Evolutionary conservation across 2,113 vertebrate genomes (phyloP).

Genomic region (Anoplopoma fimbria): DNA sequence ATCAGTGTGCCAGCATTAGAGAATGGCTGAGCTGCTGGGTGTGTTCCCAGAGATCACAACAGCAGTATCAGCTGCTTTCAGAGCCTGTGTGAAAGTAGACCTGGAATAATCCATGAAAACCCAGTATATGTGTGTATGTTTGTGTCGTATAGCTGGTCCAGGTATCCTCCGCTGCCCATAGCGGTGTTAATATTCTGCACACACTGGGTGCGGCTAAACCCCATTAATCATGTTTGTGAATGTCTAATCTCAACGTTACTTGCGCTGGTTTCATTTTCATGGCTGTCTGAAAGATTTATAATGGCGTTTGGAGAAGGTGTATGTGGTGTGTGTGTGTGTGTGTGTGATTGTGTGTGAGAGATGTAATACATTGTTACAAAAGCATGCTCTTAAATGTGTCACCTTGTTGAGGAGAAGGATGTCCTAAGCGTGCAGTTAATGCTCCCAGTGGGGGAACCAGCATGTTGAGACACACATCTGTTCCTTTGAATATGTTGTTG

Average conservation of each 20-base stretch:
- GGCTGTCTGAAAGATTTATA: constrained; percentile 84
- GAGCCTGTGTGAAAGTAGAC: constrained; percentile 20
- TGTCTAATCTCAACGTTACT: constrained; percentile 84
- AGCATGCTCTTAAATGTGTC: constrained; percentile 72
- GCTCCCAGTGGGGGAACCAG: constrained; percentile 15
- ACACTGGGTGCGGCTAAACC: constrained; percentile 70
- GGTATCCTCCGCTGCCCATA: constrained; percentile 66
- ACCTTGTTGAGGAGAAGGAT: constrained; percentile 70
- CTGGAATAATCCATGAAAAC: constrained; percentile 50
- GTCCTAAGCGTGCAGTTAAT: constrained; percentile 50
- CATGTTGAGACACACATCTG: constrained; percentile 43
- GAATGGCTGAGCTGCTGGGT: constrained; percentile 24
- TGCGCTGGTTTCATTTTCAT: constrained; percentile 82
- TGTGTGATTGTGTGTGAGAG: constrained; percentile 22
- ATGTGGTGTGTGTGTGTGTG: constrained; percentile 46
- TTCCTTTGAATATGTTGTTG: constrained; percentile 16
- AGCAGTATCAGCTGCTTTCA: constrained; percentile 35
- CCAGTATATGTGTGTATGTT: constrained; percentile 25
- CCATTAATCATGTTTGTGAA: constrained; percentile 85
- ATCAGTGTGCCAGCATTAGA: constrained; percentile 23
- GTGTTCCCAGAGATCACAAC: constrained; percentile 35
- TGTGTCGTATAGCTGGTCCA: constrained; percentile 46
- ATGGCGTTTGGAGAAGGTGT: constrained; percentile 71
- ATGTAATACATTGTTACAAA: constrained; percentile 61
- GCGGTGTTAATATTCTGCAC: constrained; percentile 80